These are phyloP conservation scores for Malurus leucopterus DNA, from an alignment of 2,797 vertebrate species.

Conservation along the genomic window DNA sequence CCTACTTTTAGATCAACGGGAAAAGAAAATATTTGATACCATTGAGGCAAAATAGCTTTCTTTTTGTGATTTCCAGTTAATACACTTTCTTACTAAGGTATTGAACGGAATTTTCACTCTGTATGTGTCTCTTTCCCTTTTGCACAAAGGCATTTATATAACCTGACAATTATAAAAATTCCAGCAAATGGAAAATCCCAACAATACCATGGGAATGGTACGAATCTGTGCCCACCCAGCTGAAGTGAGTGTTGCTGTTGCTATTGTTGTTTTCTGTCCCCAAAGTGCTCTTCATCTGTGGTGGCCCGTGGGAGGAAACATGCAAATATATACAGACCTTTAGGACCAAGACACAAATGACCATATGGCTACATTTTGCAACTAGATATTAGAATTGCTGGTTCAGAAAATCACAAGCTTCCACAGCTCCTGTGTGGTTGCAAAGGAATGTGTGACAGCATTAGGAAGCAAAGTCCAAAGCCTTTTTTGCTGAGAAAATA, in stretches of 20 bases:
- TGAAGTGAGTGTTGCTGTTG: neutral
- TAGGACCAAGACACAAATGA: neutral
- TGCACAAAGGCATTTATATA: neutral
- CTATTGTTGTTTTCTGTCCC: neutral
- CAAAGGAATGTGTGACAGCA: neutral
- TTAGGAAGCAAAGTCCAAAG: neutral
- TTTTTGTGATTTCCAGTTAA: neutral
- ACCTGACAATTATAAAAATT: neutral
- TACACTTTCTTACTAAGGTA: neutral
- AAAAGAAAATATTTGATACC: neutral
- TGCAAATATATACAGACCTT: neutral
- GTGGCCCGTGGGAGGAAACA: neutral
- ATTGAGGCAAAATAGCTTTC: neutral
- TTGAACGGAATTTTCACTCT: neutral
- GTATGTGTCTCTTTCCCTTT: neutral
- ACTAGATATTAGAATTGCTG: neutral
- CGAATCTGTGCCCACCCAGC: neutral
- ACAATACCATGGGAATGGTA: neutral
- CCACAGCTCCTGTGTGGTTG: neutral
- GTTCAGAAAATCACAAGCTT: conserved; percentile 4
- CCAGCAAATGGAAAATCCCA: neutral
- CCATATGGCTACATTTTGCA: conserved; percentile 22
- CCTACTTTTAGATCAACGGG: neutral
- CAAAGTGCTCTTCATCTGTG: neutral
- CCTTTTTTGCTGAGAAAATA: neutral